These are phyloP conservation scores for Ecliptopera silaceata DNA, from an alignment of 2,888 invertebrate species.

Conservation along the genomic window DNA sequence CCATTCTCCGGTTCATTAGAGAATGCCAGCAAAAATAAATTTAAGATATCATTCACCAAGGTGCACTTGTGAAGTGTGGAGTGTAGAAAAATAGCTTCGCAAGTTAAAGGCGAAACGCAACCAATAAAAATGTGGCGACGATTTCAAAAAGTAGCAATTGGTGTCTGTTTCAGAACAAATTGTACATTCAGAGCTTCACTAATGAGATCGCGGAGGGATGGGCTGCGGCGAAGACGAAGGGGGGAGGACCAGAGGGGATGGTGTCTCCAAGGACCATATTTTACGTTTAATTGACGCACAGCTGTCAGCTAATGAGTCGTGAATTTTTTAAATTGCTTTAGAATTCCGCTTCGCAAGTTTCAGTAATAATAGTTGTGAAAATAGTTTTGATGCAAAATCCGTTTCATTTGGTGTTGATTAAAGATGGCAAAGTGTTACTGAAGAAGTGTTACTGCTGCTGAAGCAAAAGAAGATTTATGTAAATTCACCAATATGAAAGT, in stretches of 20 bases:
- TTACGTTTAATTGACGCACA: slow-evolving; percentile 81
- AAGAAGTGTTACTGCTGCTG: background rate
- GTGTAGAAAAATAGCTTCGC: slow-evolving; percentile 8
- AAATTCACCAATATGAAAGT: background rate
- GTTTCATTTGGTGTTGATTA: slow-evolving; percentile 5
- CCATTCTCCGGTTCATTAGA: background rate
- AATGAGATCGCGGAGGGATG: slow-evolving; percentile 70
- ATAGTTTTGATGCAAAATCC: slow-evolving; percentile 14
- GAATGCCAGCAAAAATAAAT: background rate
- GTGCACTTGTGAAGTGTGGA: slow-evolving; percentile 8
- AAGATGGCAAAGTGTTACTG: background rate
- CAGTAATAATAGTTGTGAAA: slow-evolving; percentile 27
- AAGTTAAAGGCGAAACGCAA: slow-evolving; percentile 24
- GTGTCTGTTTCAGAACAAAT: slow-evolving; percentile 78
- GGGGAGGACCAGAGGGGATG: slow-evolving; percentile 36
- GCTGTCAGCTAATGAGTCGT: slow-evolving; percentile 79
- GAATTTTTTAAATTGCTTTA: slow-evolving; percentile 63
- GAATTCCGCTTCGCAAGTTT: slow-evolving; percentile 25
- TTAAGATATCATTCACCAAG: slow-evolving; percentile 1
- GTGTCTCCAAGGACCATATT: slow-evolving; percentile 75
- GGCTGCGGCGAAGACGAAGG: slow-evolving; percentile 43
- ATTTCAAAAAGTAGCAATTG: slow-evolving; percentile 72
- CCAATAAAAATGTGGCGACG: slow-evolving; percentile 58
- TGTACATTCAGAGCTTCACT: slow-evolving; percentile 75
- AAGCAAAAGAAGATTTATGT: background rate